Base-by-base conservation (phyloP, 2,888 invertebrate species). In the Drosophila helvetica region DNA sequence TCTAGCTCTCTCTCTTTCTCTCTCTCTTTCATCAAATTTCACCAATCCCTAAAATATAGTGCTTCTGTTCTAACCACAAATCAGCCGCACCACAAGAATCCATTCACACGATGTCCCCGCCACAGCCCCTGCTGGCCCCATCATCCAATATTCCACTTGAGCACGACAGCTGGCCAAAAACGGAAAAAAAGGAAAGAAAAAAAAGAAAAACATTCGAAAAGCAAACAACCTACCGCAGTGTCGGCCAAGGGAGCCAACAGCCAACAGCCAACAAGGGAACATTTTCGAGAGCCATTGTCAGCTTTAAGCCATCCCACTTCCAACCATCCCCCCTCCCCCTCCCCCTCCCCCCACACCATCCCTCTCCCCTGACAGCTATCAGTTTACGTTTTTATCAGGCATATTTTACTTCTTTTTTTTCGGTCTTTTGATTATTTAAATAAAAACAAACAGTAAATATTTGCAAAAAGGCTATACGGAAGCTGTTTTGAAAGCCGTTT, bases 381-480 rank as follows among this genome's bases (percentile, higher is more conserved):
- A 85, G 83, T 57, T 88, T 88, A 82, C 83, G 74, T 64, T 83
- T 76, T 78, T 72, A 72, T 62, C 59, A 70, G 30, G 19, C 53
- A 30, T 27, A 53, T 43, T 53, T 54, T 63, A 47, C 48, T n/a
- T 47, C 10, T 15, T 22, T 22, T 22, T 22, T 22, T 48, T 62
- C n/a, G 15, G 45, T 53, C 48, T 63, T 71, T 64, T 70, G 72
- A 65, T 64, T 79, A 76, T 76, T 74, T 80, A 74, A 86, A 75
- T 82, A 77, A 75, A 59, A 76, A 64, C 74, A 77, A 83, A 80
- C 77, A 79, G 88, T 83, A 86, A 86, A 89, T 89, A 81, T 89
- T 83, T 83, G 86, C 88, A 54, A 76, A 86, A 80, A 78, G 80
- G 86, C 81, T 86, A 80, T 86, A 79, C 79, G 89, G 88, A 86